A percentile compares a stretch with the other conserved stretches of the same genome.
Evolutionary conservation across 2,113 vertebrate species (phyloP).

Genomic region (Indri indri): DNA sequence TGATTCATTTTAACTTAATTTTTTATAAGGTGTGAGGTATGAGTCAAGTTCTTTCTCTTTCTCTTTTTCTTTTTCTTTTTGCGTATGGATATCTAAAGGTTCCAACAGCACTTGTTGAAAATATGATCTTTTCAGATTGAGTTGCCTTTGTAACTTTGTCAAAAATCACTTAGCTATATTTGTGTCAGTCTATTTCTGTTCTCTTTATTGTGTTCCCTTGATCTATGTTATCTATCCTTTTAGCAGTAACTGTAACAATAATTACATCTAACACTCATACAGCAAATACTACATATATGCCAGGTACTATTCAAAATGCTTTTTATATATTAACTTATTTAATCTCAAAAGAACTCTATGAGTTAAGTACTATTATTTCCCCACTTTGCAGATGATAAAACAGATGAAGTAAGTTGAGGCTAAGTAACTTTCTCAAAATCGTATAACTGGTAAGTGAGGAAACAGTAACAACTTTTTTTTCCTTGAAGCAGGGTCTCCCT

Average conservation of each 20-base stretch:
- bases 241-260: not conserved
- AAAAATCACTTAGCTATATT: not conserved
- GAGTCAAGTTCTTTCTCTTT: not conserved
- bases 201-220: not conserved
- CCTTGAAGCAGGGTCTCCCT: no score
- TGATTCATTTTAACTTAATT: not conserved
- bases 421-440: slow-evolving; percentile 8
- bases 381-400: not conserved
- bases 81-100: not conserved
- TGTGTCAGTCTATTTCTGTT: not conserved
- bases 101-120: not conserved
- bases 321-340: not conserved
- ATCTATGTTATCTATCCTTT: not conserved
- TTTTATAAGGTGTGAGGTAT: not conserved
- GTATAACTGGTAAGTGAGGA: not conserved
- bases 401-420: not conserved
- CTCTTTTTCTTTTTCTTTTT: not conserved
- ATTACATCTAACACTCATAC: not conserved
- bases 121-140: not conserved
- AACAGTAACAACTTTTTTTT: not conserved
- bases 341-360: not conserved
- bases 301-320: not conserved
- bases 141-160: not conserved
- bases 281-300: not conserved
- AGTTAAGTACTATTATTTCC: not conserved